phyloP scores from a whole-genome alignment of 2,113 vertebrate genomes.

The Zosterops japonicus region DNA sequence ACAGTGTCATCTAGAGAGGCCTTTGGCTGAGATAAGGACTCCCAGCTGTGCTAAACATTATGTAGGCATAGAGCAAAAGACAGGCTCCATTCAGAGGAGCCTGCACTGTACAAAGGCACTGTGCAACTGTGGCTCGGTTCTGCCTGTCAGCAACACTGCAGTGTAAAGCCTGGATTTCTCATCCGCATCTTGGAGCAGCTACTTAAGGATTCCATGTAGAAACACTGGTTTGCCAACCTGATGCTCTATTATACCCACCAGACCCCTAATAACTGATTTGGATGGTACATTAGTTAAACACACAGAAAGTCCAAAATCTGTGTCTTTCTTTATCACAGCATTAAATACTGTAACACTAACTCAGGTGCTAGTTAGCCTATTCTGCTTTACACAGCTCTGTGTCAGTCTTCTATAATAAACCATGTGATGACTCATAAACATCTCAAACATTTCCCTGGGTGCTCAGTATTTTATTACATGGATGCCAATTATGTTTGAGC shows the following conservation, averaged over 20 bases:
- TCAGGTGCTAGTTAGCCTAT: background rate
- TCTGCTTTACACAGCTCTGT: background rate
- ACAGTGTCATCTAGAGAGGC: background rate
- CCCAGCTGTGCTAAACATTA: slow-evolving; percentile 44
- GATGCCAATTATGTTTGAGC: slow-evolving; percentile 49
- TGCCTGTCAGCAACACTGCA: background rate
- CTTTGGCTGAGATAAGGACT: slow-evolving; percentile 31
- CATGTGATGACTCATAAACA: slow-evolving; percentile 53
- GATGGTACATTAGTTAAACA: background rate
- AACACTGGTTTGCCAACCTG: background rate
- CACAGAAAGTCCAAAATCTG: background rate
- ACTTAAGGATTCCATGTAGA: background rate
- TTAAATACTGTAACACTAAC: background rate
- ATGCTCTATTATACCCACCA: background rate
- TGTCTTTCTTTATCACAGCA: background rate
- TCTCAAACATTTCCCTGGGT: slow-evolving; percentile 39
- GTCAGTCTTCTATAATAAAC: slow-evolving; percentile 39
- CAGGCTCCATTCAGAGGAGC: background rate
- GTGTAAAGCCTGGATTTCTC: background rate
- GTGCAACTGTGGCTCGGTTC: background rate
- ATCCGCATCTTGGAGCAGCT: background rate
- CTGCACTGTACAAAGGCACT: background rate
- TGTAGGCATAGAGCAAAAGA: background rate
- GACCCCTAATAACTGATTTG: background rate
- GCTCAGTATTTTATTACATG: slow-evolving; percentile 52